Conservation (phyloP, 2,888 invertebrate genomes). For the Euplagia quadripunctaria region DNA sequence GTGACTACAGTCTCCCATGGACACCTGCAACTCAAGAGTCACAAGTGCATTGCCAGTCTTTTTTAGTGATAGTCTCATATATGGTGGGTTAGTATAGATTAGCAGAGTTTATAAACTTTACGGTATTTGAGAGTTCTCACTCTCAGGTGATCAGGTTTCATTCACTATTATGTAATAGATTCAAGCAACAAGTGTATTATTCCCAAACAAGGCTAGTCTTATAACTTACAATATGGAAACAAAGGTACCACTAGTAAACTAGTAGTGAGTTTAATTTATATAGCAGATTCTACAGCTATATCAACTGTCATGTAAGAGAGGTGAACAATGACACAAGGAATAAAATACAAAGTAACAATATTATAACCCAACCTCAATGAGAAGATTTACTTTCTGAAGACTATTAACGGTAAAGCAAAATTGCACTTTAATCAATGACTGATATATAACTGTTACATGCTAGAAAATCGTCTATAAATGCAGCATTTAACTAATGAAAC, state of each 20-base stretch:
- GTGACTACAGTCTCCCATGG: no score
- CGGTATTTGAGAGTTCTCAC: neutral
- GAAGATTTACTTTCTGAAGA: neutral
- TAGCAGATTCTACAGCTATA: neutral
- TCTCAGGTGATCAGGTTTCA: neutral
- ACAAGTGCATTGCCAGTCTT: no score
- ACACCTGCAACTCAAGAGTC: no score
- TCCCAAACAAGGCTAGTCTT: neutral
- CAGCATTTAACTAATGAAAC: neutral
- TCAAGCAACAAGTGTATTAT: neutral
- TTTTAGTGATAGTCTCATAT: neutral
- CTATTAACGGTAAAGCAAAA: neutral
- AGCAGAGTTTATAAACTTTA: neutral
- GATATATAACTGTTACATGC: neutral
- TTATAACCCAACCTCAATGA: neutral
- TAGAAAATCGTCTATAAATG: no score
- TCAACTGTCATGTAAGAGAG: neutral
- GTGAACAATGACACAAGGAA: neutral
- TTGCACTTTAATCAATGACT: neutral
- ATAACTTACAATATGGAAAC: neutral
- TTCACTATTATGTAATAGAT: neutral
- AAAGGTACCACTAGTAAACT: neutral
- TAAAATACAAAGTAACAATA: neutral
- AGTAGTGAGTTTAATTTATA: neutral
- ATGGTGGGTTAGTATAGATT: neutral